Evolutionary conservation across 2,888 invertebrate species (phyloP).

Genomic region (Athripsodes cinereus): DNA sequence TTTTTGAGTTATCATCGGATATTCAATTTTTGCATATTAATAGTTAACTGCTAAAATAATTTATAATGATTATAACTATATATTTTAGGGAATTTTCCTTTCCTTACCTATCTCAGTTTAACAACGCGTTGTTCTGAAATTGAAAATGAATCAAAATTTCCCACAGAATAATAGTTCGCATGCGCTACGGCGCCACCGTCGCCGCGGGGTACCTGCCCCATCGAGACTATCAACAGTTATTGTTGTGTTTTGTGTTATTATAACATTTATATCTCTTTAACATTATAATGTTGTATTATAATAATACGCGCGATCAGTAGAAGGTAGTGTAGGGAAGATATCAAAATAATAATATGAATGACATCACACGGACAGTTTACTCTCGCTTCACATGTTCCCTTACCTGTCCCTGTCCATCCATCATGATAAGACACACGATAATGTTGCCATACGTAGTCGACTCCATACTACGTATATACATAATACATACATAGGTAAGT

Average conservation of each 20-base stretch:
- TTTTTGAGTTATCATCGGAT: too few species aligned
- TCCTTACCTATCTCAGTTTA: too few species aligned
- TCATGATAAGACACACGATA: slow-evolving; percentile 2
- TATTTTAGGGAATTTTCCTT: too few species aligned
- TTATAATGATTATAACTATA: too few species aligned
- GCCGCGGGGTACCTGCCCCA: slow-evolving; percentile 13
- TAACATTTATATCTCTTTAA: too few species aligned
- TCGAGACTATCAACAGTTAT: neutral
- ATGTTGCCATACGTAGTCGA: neutral
- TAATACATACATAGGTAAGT: too few species aligned
- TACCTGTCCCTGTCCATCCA: slow-evolving; percentile 8
- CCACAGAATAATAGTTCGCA: neutral
- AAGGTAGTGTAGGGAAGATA: slow-evolving; percentile 2
- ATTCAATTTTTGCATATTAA: too few species aligned
- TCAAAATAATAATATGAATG: slow-evolving; percentile 8
- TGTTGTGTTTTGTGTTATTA: too few species aligned
- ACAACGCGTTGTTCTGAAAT: neutral
- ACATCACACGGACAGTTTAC: slow-evolving; percentile 7
- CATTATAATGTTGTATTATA: too few species aligned
- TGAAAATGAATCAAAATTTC: neutral
- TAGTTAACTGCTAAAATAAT: too few species aligned
- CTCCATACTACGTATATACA: too few species aligned
- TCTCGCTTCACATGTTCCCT: neutral
- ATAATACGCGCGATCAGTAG: neutral
- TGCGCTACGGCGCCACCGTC: slow-evolving; percentile 21